These are phyloP conservation scores for Ditylenchus dipsaci DNA, from an alignment of 1,140 invertebrate genomes.

Conservation along the genomic window DNA sequence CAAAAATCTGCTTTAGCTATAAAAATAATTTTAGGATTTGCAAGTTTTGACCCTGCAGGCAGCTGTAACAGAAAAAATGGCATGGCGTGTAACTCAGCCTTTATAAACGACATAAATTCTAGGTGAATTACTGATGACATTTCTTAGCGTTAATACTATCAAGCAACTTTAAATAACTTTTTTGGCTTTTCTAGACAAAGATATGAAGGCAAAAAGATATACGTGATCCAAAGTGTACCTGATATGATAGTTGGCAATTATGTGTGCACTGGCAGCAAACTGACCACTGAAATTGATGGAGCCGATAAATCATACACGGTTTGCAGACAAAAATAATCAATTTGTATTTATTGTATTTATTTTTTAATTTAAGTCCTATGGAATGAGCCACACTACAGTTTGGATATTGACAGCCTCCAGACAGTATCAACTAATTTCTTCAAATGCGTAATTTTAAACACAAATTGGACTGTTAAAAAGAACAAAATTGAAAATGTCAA, in stretches of 20 bases:
- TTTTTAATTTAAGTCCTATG: not conserved
- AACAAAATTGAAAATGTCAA: too few species aligned
- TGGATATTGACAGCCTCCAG: not conserved
- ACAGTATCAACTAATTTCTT: not conserved
- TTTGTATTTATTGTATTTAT: too few species aligned
- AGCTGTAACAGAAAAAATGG: slow-evolving; percentile 22
- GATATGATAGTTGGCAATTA: slow-evolving; percentile 1
- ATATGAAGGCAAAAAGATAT: slow-evolving; percentile 3
- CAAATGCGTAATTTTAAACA: too few species aligned
- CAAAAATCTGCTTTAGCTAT: too few species aligned
- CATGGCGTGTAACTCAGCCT: slow-evolving; percentile 19
- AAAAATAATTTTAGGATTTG: too few species aligned
- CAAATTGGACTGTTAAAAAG: too few species aligned
- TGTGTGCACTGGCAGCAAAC: not conserved
- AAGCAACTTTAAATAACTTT: too few species aligned
- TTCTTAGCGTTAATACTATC: too few species aligned
- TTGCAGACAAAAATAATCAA: not conserved
- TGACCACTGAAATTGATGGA: not conserved
- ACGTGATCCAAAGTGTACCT: slow-evolving; percentile 4
- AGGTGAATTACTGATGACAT: not conserved
- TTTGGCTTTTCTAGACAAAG: not conserved
- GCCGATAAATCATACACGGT: not conserved
- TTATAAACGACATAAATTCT: slow-evolving; percentile 25
- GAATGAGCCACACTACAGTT: not conserved
- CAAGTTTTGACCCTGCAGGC: too few species aligned